Percentiles rank a stretch among this genome's conserved stretches.
Conservation (phyloP, 1,140 invertebrate species). For the Drosophila elegans region DNA sequence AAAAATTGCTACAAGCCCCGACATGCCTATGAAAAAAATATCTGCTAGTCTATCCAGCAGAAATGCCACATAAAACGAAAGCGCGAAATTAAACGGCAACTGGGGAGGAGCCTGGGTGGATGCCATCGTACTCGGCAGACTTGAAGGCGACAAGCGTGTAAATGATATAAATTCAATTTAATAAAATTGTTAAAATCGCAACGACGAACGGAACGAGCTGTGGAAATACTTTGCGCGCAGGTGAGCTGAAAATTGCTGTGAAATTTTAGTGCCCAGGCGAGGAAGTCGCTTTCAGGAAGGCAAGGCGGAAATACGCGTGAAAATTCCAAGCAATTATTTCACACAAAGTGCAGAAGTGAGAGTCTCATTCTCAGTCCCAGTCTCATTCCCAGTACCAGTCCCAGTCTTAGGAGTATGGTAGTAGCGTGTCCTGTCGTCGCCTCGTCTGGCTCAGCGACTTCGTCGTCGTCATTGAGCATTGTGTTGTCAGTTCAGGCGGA, state of each 20-base stretch:
- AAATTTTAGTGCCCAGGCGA: constrained; percentile 59
- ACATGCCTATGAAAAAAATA: constrained; percentile 46
- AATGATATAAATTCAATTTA: constrained; percentile 85
- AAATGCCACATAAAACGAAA: constrained; percentile 75
- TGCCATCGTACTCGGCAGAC: constrained; percentile 39
- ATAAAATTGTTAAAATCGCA: constrained; percentile 85
- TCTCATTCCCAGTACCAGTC: background rate
- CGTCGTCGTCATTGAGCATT: constrained; percentile 40
- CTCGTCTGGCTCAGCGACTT: constrained; percentile 25
- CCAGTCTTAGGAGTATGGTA: constrained; percentile 4
- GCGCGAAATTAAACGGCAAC: constrained; percentile 64
- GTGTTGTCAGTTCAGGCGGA: constrained; percentile 23
- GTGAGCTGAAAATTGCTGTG: constrained; percentile 82
- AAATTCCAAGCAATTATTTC: constrained; percentile 82
- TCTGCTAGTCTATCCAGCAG: constrained; percentile 15
- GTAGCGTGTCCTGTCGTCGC: constrained; percentile 34
- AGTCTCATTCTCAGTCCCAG: constrained; percentile 3
- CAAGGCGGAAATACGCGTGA: constrained; percentile 76
- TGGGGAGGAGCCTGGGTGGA: constrained; percentile 12
- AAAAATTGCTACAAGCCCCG: constrained; percentile 63
- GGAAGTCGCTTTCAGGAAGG: constrained; percentile 34
- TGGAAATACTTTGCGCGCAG: constrained; percentile 80
- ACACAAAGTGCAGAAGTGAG: constrained; percentile 67
- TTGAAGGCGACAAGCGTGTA: constrained; percentile 84
- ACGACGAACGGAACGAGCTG: constrained; percentile 66